Evolutionary conservation across 2,797 vertebrate species (phyloP).

Genomic region (Anguilla anguilla): DNA sequence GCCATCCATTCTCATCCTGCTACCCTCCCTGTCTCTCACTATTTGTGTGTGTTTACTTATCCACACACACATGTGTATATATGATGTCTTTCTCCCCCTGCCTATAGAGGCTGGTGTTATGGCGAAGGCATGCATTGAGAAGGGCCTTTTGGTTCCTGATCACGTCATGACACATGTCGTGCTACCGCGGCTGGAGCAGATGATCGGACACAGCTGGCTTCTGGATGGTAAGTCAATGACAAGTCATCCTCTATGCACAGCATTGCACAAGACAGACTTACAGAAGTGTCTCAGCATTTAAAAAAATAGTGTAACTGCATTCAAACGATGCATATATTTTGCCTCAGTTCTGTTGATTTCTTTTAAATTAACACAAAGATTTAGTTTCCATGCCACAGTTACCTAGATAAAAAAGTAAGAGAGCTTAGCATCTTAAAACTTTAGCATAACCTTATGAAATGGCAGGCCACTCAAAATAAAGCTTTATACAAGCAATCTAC

Average conservation of each 20-base stretch:
- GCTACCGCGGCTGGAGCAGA: constrained; percentile 81
- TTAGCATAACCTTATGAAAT: too few relatives aligned
- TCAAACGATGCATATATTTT: background rate
- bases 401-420: too few relatives aligned
- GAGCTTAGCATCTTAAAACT: too few relatives aligned
- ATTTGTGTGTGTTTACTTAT: background rate
- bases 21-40: background rate
- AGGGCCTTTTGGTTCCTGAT: constrained; percentile 86
- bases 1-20: background rate
- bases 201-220: constrained; percentile 83
- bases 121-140: constrained; percentile 85
- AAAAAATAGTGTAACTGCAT: background rate
- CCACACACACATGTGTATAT: background rate
- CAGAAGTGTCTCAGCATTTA: background rate
- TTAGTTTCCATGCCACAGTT: background rate
- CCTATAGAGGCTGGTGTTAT: constrained; percentile 77
- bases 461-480: too few relatives aligned
- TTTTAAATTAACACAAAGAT: background rate
- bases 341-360: background rate
- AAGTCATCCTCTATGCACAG: background rate
- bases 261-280: background rate
- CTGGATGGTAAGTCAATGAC: constrained; percentile 80
- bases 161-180: constrained; percentile 87
- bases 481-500: too few relatives aligned
- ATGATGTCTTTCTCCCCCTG: background rate